A percentile compares a stretch with the other conserved stretches of the same genome.
Evolutionary conservation across 1,140 invertebrate genomes (phyloP).

Genomic region (Stratiolaelaps scimitus): DNA sequence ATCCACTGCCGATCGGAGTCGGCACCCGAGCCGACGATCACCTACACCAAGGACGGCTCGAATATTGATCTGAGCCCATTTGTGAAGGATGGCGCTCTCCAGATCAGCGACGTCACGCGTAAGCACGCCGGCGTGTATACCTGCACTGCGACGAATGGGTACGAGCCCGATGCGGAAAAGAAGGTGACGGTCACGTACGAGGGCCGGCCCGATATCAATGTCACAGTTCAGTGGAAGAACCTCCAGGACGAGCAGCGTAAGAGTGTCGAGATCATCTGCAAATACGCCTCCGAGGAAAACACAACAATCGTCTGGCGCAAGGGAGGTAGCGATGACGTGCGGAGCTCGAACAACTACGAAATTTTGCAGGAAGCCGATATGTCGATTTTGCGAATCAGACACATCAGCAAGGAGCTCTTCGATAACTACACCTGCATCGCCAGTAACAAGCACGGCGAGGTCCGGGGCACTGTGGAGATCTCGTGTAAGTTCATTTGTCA

Average conservation of each 20-base stretch:
- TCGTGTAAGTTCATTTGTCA: neutral
- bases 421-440: constrained; percentile 21
- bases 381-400: neutral
- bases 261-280: constrained; percentile 5
- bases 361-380: neutral
- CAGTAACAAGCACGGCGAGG: neutral
- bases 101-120: neutral
- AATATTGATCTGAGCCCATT: neutral
- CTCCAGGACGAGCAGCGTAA: neutral
- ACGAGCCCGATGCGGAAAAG: constrained; percentile 25
- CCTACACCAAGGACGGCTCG: constrained; percentile 11
- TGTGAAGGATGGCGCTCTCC: constrained; percentile 2
- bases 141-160: constrained; percentile 22
- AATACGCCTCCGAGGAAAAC: neutral
- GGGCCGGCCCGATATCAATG: constrained; percentile 17
- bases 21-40: neutral
- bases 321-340: neutral
- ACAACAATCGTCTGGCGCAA: constrained; percentile 10
- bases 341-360: neutral
- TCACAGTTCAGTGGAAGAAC: constrained; percentile 18
- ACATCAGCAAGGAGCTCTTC: constrained; percentile 20
- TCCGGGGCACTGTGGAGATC: constrained; percentile 1
- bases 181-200: constrained; percentile 4
- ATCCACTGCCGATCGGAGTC: neutral
- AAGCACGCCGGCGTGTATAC: constrained; percentile 23